Conservation (phyloP, 2,113 vertebrate species). For the Balaeniceps rex region DNA sequence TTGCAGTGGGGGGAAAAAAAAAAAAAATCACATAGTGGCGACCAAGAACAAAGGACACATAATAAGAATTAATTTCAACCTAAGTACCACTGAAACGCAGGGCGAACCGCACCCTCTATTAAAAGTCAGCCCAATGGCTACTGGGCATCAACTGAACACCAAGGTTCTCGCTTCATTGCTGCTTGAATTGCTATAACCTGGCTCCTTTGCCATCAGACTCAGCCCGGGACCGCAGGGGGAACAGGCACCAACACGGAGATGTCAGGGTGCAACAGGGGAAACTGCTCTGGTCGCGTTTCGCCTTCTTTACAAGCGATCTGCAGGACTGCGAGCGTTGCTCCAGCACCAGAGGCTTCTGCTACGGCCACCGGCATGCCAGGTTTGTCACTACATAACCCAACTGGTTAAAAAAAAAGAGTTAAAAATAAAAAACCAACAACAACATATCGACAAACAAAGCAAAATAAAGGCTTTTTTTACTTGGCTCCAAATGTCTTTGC, state of each 20-base stretch:
- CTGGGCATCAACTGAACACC: neutral
- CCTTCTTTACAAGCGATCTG: neutral
- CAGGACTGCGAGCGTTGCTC: neutral
- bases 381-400: neutral
- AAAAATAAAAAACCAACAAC: neutral
- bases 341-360: neutral
- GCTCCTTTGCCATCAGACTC: neutral
- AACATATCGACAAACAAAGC: neutral
- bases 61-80: neutral
- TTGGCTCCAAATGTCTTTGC: neutral
- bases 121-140: neutral
- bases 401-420: neutral
- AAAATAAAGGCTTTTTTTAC: neutral
- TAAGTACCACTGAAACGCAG: neutral
- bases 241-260: neutral
- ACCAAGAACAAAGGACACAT: neutral
- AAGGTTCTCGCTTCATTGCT: neutral
- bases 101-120: neutral
- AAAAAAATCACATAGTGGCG: neutral
- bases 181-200: neutral
- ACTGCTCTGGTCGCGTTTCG: neutral
- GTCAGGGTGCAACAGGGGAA: too few species aligned
- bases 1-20: neutral
- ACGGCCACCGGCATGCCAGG: fast-evolving
- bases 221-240: neutral